These are phyloP conservation scores for Elymnias hypermnestra DNA, from an alignment of 1,140 invertebrate genomes.

Conservation along the genomic window DNA sequence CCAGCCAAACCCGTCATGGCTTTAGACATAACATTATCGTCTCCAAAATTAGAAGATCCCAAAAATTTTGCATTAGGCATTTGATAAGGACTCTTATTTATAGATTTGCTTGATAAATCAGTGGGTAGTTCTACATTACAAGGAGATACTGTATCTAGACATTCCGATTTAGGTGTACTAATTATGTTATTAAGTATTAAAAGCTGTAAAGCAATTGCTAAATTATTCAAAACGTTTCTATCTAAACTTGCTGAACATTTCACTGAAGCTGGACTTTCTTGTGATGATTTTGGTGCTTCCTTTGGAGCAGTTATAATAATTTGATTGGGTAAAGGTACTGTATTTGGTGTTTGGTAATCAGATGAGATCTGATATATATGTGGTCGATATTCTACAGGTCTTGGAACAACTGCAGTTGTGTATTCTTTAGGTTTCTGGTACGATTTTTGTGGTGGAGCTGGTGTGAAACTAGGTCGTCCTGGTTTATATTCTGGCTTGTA, in stretches of 20 bases:
- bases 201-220: slow-evolving; percentile 55
- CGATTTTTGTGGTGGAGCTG: no score
- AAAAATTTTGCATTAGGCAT: slow-evolving; percentile 44
- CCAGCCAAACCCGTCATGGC: slow-evolving; percentile 13
- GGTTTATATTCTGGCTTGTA: no score
- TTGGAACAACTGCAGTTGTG: neutral
- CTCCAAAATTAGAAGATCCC: slow-evolving; percentile 27
- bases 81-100: neutral
- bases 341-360: no score
- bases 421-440: neutral
- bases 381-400: neutral
- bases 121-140: no score
- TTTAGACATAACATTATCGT: slow-evolving; percentile 11
- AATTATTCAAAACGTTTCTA: slow-evolving; percentile 47
- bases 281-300: slow-evolving; percentile 1
- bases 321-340: no score
- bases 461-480: no score
- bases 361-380: neutral
- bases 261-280: no score
- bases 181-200: slow-evolving; percentile 55
- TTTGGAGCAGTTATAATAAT: no score
- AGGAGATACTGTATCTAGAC: no score
- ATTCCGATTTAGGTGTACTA: slow-evolving; percentile 26
- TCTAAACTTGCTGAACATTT: slow-evolving; percentile 31
- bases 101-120: no score